These are phyloP conservation scores for Oncorhynchus nerka DNA, from an alignment of 2,113 vertebrate species.

Conservation along the genomic window DNA sequence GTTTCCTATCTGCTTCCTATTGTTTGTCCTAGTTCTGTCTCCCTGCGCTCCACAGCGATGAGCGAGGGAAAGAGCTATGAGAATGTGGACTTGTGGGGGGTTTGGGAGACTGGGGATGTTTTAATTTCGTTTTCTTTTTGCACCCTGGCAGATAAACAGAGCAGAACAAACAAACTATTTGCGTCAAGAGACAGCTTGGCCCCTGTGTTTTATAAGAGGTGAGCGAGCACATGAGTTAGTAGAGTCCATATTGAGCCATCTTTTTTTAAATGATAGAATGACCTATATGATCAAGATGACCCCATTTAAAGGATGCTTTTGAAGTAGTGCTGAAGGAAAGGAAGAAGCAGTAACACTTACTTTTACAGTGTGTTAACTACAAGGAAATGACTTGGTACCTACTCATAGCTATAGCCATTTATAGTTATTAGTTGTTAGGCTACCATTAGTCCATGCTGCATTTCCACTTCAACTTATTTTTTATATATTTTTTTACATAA, in stretches of 20 bases:
- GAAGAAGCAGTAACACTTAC: neutral
- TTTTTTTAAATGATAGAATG: neutral
- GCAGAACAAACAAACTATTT: neutral
- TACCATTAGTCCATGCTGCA: neutral
- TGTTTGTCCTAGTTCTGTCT: constrained; percentile 52
- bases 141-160: neutral
- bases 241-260: neutral
- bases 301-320: neutral
- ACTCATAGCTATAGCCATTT: neutral
- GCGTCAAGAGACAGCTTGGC: neutral
- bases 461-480: neutral
- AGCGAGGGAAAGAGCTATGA: constrained; percentile 28
- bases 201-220: constrained; percentile 5
- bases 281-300: neutral
- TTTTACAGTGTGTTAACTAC: neutral
- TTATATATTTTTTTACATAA: neutral
- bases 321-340: neutral
- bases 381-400: neutral
- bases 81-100: constrained; percentile 5
- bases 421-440: neutral
- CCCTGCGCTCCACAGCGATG: constrained; percentile 19
- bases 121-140: constrained; percentile 16
- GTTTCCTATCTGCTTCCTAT: constrained; percentile 66
- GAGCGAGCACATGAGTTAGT: constrained; percentile 19
- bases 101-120: neutral